These are phyloP conservation scores for Drepana falcataria DNA, from an alignment of 2,888 invertebrate genomes.

Conservation along the genomic window DNA sequence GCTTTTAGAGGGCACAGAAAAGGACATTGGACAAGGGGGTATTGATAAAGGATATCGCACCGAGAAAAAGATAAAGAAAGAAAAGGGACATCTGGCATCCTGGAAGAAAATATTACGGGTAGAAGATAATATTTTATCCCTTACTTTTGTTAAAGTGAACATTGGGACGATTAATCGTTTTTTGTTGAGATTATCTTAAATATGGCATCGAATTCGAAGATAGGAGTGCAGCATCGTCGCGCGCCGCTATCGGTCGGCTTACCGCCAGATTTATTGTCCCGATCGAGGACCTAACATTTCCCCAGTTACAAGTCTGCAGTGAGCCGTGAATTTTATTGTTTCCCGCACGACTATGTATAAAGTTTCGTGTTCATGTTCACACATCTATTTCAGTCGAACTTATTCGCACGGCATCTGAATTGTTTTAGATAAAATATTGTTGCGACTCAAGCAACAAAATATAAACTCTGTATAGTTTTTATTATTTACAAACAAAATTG, in stretches of 20 bases:
- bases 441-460: too few species aligned
- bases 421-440: too few species aligned
- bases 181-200: conserved; percentile 18
- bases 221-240: conserved; percentile 39
- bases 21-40: too few species aligned
- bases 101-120: too few species aligned
- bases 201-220: conserved; percentile 24
- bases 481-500: too few species aligned
- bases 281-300: conserved; percentile 32
- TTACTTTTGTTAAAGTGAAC: too few species aligned
- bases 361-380: conserved; percentile 59
- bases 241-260: conserved; percentile 43
- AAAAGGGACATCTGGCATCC: too few species aligned
- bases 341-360: conserved; percentile 47
- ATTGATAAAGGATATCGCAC: too few species aligned
- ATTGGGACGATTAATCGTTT: neutral
- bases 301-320: conserved; percentile 31
- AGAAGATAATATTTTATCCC: too few species aligned
- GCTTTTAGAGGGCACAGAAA: too few species aligned
- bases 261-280: conserved; percentile 48
- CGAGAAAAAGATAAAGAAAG: too few species aligned
- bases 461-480: too few species aligned
- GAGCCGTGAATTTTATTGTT: conserved; percentile 72
- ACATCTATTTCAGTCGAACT: conserved; percentile 35
- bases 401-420: conserved; percentile 12